Percentiles rank a stretch among this genome's conserved stretches.
Evolutionary conservation across 2,113 vertebrate genomes (phyloP).

Genomic region (Scomber japonicus): DNA sequence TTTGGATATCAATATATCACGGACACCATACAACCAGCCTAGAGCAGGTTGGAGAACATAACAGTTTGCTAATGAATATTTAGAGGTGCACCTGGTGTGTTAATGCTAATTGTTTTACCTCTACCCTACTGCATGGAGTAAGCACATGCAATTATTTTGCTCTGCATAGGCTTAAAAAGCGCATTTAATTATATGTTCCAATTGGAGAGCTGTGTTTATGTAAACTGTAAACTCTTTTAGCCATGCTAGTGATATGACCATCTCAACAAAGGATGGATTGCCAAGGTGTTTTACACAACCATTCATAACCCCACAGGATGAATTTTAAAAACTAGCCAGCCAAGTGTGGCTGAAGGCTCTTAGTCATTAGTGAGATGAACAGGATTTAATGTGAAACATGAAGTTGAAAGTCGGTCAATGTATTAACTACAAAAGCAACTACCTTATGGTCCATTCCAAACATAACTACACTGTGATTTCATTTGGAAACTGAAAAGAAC

Average conservation of each 20-base stretch:
- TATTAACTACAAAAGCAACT: no score
- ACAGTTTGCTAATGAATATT: constrained; percentile 4
- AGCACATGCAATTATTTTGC: neutral
- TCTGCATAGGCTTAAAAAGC: constrained; percentile 3
- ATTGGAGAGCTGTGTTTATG: neutral
- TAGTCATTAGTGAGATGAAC: no score
- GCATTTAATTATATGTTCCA: neutral
- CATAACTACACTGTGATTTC: no score
- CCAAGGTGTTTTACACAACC: no score
- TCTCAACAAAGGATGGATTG: no score
- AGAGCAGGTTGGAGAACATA: neutral
- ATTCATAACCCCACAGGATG: no score
- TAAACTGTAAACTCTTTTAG: neutral
- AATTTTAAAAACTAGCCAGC: no score
- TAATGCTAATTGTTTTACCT: neutral
- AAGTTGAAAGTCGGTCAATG: no score
- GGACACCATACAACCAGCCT: no score
- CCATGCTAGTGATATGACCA: no score
- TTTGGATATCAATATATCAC: neutral
- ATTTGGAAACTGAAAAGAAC: neutral
- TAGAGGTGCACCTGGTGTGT: constrained; percentile 12
- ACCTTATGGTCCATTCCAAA: no score
- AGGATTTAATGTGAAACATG: no score
- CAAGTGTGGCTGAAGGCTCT: neutral
- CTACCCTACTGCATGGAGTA: neutral